phyloP scores from a whole-genome alignment of 2,113 vertebrate species.

The Chaetura pelagica region DNA sequence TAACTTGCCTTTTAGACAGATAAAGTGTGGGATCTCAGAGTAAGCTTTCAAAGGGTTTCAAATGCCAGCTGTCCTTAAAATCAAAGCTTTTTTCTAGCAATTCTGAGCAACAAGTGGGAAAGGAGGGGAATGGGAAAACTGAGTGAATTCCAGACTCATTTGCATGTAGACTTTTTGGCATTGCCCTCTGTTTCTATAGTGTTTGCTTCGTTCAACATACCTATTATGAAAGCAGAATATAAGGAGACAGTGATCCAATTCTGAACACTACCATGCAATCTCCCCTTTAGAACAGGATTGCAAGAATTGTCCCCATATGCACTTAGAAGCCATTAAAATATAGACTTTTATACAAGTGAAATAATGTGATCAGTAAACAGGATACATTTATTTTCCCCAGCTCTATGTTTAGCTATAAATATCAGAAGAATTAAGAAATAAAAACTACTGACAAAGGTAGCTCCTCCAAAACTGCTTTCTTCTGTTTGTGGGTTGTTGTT shows the following conservation, averaged over 20 bases:
- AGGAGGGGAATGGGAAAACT: neutral
- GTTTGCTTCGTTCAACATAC: neutral
- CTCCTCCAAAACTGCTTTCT: neutral
- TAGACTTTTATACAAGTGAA: neutral
- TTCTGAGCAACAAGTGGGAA: neutral
- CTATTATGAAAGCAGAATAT: neutral
- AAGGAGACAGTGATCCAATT: neutral
- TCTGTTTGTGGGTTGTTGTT: neutral
- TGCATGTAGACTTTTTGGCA: neutral
- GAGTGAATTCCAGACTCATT: neutral
- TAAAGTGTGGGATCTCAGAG: neutral
- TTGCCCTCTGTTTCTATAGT: neutral
- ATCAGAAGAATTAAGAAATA: neutral
- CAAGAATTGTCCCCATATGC: neutral
- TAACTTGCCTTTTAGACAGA: conserved; percentile 40
- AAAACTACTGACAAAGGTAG: neutral
- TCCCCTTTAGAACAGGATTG: neutral
- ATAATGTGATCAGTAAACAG: neutral
- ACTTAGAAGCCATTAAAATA: neutral
- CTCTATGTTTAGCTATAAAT: neutral
- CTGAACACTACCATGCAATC: neutral
- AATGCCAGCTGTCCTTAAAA: neutral
- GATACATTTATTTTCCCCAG: neutral
- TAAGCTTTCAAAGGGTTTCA: neutral
- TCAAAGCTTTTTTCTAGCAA: neutral